A percentile compares a stretch with the other conserved stretches of the same genome.
Conservation (phyloP, 2,797 vertebrate genomes). For the Apogon talboti region DNA sequence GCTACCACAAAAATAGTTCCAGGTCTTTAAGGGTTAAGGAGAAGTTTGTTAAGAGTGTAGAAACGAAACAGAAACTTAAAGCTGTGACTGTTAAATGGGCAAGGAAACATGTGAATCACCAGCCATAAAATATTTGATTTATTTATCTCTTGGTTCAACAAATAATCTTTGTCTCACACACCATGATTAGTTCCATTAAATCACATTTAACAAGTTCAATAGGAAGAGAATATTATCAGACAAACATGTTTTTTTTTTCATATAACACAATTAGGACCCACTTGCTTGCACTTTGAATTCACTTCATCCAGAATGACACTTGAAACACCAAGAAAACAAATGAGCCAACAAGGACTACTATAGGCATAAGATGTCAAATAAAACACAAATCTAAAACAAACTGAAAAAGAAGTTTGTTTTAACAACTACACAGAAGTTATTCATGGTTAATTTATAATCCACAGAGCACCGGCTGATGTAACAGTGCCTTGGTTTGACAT, state of each 20-base stretch:
- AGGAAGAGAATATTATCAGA: conserved; percentile 74
- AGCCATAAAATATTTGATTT: conserved; percentile 82
- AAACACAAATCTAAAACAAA: conserved; percentile 41
- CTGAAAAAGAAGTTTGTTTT: conserved; percentile 38
- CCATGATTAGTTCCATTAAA: conserved; percentile 77
- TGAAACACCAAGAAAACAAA: conserved; percentile 76
- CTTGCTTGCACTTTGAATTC: conserved; percentile 78
- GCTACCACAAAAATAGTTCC: no score
- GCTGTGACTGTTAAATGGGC: conserved; percentile 3
- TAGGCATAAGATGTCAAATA: conserved; percentile 53
- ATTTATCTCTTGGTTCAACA: conserved; percentile 81
- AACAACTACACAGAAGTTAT: conserved; percentile 68
- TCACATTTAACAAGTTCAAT: conserved; percentile 77
- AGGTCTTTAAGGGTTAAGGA: not conserved
- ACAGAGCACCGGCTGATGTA: conserved; percentile 45
- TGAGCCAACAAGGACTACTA: conserved; percentile 58
- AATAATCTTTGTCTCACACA: conserved; percentile 77
- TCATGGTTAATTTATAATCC: conserved; percentile 50
- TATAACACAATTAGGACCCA: conserved; percentile 75
- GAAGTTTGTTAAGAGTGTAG: not conserved
- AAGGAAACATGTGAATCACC: conserved; percentile 68
- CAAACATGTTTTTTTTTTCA: conserved; percentile 59
- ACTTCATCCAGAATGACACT: conserved; percentile 78
- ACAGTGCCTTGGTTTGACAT: conserved; percentile 41
- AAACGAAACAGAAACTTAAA: not conserved